These are phyloP conservation scores for Eucidaris tribuloides DNA, from an alignment of 35 echinoderm and acorn worm species.

Conservation along the genomic window DNA sequence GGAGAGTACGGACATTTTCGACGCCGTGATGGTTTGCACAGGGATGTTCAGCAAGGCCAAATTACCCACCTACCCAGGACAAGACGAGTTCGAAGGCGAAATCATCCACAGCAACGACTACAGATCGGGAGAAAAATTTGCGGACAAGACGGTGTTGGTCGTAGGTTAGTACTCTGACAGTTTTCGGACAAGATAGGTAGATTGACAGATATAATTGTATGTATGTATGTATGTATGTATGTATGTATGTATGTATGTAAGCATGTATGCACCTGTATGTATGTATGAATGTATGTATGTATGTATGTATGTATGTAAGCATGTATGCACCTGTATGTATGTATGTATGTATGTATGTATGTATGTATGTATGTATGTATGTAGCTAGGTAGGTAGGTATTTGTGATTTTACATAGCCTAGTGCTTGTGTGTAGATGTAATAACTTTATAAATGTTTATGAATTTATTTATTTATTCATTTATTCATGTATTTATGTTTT, in stretches of 20 bases:
- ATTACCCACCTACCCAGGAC: conserved; percentile 49
- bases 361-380: too few relatives aligned
- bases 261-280: not conserved
- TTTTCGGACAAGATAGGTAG: not conserved
- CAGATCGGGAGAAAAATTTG: conserved; percentile 37
- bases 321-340: not conserved
- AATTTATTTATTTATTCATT: too few relatives aligned
- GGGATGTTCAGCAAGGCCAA: conserved; percentile 50
- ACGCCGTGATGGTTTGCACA: conserved; percentile 80
- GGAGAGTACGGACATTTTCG: conserved; percentile 44
- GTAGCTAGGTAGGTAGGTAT: too few relatives aligned
- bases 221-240: not conserved
- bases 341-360: not conserved
- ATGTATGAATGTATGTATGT: not conserved
- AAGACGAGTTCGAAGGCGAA: conserved; percentile 68
- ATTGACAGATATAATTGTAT: not conserved
- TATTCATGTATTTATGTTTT: too few relatives aligned
- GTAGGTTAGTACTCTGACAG: conserved; percentile 70
- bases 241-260: not conserved
- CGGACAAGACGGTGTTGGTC: conserved; percentile 52
- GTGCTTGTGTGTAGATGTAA: too few relatives aligned
- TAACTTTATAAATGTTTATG: too few relatives aligned
- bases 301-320: not conserved
- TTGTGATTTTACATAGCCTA: too few relatives aligned
- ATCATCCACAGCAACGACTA: conserved; percentile 63